These are phyloP conservation scores for Adineta ricciae DNA, from an alignment of 2,888 invertebrate genomes.

Conservation along the genomic window DNA sequence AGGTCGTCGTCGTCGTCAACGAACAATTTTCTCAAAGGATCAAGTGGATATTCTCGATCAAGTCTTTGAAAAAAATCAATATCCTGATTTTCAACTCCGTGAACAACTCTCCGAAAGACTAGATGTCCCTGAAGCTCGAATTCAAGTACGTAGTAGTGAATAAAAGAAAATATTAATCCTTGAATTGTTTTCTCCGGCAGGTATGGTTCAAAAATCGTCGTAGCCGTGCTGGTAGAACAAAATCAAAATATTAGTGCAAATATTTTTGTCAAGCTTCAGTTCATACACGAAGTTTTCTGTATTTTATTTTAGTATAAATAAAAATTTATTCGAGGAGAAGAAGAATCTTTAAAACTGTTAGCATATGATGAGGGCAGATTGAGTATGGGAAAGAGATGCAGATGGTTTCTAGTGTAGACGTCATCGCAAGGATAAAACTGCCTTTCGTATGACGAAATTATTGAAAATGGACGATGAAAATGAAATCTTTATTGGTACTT, in stretches of 20 bases:
- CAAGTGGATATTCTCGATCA: conserved; percentile 23
- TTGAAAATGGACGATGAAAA: background rate
- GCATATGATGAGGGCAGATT: too few relatives aligned
- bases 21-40: conserved; percentile 29
- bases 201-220: background rate
- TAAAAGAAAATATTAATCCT: too few relatives aligned
- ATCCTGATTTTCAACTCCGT: conserved; percentile 30
- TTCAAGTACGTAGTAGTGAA: background rate
- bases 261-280: background rate
- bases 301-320: background rate
- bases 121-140: conserved; percentile 18
- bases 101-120: conserved; percentile 20
- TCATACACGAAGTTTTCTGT: background rate
- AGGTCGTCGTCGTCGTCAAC: conserved; percentile 23
- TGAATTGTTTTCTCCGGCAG: background rate
- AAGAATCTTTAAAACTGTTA: too few relatives aligned
- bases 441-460: too few relatives aligned
- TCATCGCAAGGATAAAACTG: too few relatives aligned
- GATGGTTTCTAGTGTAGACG: too few relatives aligned
- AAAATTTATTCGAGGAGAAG: background rate
- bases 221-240: background rate
- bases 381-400: too few relatives aligned
- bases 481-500: background rate
- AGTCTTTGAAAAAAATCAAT: conserved; percentile 24
- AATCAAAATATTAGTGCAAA: background rate